Evolutionary conservation across 2,797 vertebrate species (phyloP), one percentile per base, ranked within the genome.

Genomic region (Clarias platycephalus): DNA sequence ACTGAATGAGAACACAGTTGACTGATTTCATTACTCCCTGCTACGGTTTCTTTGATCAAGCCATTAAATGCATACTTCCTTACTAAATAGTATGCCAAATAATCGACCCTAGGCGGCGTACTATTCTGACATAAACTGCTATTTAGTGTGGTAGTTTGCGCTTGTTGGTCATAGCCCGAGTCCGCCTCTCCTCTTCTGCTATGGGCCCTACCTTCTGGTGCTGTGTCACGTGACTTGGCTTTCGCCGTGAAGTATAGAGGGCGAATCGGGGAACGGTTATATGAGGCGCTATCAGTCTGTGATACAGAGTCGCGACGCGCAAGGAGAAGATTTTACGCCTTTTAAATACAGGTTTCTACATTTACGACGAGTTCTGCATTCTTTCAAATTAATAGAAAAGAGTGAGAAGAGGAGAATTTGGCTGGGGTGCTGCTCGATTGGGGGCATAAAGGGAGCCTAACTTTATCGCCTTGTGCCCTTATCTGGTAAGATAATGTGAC

Each of bases 401-500:
- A 34, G 26, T 6, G 18, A 78, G 72, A 82, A 85, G 68, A 63
- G 80, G 58, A 68, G 78, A 26, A 22, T 64, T 82, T 67, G 26
- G 34, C 85, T 75, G 67, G 88, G 70, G 87, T 74, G 70, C 85
- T 86, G 62, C 84, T 86, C 86, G 83, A 22, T 28, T 81, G 83
- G 84, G 87, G 3, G 64, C 87, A 90, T 82, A 91, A 84, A 89
- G 87, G 88, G 81, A 90, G 88, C 81, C 90, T 68, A 40, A 79
- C 87, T 93, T 94, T 94, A 95, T 95, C 92, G 89, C 85, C 87
- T 79, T 78, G 89, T 88, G 83, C 89, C 86, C 93, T 95, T 96
- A 96, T 96, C 95, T 93, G 93, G 91, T 92, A 91, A 95, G 95
- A 95, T 96, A 95, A 94, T 89, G 66, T 86, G 79, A 83, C 74